Evolutionary conservation across 2,797 vertebrate species (phyloP).

Genomic region (Scomberomorus guttatus): DNA sequence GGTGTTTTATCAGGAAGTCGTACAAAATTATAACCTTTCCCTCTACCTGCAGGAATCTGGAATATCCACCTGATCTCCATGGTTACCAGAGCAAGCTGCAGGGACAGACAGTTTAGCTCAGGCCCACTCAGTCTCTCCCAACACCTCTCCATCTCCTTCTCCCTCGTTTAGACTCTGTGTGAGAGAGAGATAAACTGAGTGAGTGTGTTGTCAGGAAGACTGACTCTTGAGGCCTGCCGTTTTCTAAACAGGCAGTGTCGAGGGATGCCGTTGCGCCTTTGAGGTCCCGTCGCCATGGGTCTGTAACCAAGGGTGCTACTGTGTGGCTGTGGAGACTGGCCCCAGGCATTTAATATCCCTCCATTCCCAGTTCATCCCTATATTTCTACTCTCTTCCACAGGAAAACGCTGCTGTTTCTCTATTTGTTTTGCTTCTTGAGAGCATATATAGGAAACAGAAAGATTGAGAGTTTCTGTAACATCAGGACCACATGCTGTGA

Average conservation of each 20-base stretch:
- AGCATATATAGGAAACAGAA: background rate
- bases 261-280: slow-evolving; percentile 75
- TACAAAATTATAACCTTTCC: background rate
- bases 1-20: background rate
- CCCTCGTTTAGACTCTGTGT: slow-evolving; percentile 27
- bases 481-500: slow-evolving; percentile 29
- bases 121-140: slow-evolving; percentile 12
- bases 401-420: background rate
- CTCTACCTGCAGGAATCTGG: slow-evolving; percentile 76
- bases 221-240: slow-evolving; percentile 68
- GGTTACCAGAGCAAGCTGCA: slow-evolving; percentile 65
- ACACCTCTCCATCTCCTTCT: slow-evolving; percentile 18
- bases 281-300: slow-evolving; percentile 80
- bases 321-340: slow-evolving; percentile 67
- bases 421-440: background rate
- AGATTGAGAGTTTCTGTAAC: slow-evolving; percentile 5
- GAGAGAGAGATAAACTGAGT: background rate
- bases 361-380: slow-evolving; percentile 46
- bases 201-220: slow-evolving; percentile 69
- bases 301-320: slow-evolving; percentile 84
- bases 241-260: slow-evolving; percentile 75
- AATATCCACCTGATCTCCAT: slow-evolving; percentile 70
- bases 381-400: slow-evolving; percentile 25
- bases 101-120: slow-evolving; percentile 1
- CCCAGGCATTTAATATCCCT: slow-evolving; percentile 50